Conservation (phyloP, 1,140 invertebrate genomes). For the Drosophila parabipectinata region DNA sequence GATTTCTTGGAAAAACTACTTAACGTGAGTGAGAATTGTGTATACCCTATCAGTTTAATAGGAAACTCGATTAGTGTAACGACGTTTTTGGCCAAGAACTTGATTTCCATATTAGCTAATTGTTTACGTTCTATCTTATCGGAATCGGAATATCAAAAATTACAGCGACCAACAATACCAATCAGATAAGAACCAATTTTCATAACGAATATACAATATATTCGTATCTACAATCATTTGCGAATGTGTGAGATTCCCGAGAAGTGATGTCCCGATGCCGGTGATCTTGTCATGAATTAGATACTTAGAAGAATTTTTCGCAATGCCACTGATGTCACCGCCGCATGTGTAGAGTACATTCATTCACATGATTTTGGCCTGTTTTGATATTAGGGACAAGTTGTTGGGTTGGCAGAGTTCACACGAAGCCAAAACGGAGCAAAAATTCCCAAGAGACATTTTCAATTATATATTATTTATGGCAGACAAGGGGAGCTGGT, state of each 20-base stretch:
- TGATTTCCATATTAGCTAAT: conserved; percentile 32
- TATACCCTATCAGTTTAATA: background rate
- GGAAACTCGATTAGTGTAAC: conserved; percentile 16
- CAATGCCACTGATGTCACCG: background rate
- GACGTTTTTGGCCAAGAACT: conserved; percentile 7
- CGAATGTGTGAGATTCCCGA: background rate
- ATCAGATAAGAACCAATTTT: conserved; percentile 1
- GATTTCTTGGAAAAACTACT: conserved; percentile 44
- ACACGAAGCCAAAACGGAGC: conserved; percentile 61
- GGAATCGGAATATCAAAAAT: conserved; percentile 19
- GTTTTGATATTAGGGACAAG: conserved; percentile 76
- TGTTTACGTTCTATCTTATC: conserved; percentile 40
- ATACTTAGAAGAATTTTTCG: background rate
- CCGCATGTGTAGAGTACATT: conserved; percentile 5
- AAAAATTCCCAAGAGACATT: conserved; percentile 74
- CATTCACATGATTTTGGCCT: conserved; percentile 49
- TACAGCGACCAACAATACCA: conserved; percentile 14
- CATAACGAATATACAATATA: conserved; percentile 6
- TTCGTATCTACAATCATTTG: background rate
- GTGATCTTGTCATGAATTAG: background rate
- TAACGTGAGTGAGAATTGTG: background rate
- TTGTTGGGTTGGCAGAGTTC: conserved; percentile 75
- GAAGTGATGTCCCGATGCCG: background rate
- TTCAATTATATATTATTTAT: conserved; percentile 82
- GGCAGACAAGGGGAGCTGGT: conserved; percentile 14